Evolutionary conservation across 2,113 vertebrate genomes (phyloP).

Genomic region (Morphnarchus princeps): DNA sequence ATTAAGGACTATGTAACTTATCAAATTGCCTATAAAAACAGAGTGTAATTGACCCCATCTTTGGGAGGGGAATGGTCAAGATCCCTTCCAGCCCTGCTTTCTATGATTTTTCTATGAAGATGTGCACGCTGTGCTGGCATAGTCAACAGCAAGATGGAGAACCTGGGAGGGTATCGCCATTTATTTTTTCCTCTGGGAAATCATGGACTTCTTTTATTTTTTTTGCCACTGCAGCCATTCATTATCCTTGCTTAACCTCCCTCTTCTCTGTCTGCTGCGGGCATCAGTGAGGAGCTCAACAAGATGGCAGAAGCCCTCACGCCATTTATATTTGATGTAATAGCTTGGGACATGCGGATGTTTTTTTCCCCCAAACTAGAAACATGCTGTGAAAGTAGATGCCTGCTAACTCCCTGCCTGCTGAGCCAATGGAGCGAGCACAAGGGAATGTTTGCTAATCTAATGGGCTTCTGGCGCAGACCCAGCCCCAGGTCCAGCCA

Average conservation of each 20-base stretch:
- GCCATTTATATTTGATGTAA: background rate
- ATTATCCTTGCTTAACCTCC: background rate
- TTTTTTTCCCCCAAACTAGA: background rate
- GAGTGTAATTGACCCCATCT: background rate
- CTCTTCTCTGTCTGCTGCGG: background rate
- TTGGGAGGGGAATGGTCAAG: background rate
- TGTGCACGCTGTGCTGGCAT: background rate
- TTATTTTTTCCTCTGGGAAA: background rate
- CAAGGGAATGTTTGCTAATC: background rate
- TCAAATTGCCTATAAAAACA: background rate
- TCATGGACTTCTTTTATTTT: background rate
- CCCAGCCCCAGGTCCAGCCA: background rate
- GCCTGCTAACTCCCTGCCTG: background rate
- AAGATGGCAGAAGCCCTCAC: background rate
- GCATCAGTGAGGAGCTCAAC: background rate
- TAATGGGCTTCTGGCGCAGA: background rate
- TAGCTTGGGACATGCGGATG: background rate
- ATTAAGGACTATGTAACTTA: background rate
- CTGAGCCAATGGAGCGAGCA: background rate
- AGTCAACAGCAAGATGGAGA: background rate
- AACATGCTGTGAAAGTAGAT: slow-evolving; percentile 1
- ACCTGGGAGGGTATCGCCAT: background rate
- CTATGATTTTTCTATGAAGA: background rate
- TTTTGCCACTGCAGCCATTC: background rate
- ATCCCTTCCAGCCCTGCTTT: background rate